phyloP scores from a whole-genome alignment of 2,113 vertebrate species.

The Xenopus laevis region DNA sequence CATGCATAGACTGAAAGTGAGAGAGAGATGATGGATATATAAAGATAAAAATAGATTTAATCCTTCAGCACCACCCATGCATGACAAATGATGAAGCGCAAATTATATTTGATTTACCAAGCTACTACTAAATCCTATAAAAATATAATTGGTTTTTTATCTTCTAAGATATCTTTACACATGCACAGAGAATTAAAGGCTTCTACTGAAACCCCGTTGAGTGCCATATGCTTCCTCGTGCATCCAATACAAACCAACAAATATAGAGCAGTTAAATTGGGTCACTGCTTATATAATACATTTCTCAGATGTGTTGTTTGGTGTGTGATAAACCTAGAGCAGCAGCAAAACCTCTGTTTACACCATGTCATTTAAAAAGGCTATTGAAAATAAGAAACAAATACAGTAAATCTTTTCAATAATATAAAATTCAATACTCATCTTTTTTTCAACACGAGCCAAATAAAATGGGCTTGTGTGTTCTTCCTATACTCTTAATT shows the following conservation, averaged over 20 bases:
- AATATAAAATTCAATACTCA: too few species aligned
- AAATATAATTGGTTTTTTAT: constrained; percentile 25
- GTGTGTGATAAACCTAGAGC: neutral
- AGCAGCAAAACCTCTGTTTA: too few species aligned
- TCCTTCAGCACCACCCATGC: too few species aligned
- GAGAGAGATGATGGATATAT: too few species aligned
- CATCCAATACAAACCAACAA: constrained; percentile 46
- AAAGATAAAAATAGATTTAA: too few species aligned
- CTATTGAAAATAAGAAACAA: too few species aligned
- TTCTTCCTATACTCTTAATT: too few species aligned
- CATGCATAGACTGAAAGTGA: too few species aligned
- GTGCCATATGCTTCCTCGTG: constrained; percentile 51
- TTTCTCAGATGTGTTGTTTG: constrained; percentile 32
- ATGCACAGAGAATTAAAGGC: constrained; percentile 47
- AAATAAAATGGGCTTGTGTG: too few species aligned
- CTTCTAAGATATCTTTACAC: constrained; percentile 49
- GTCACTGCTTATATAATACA: constrained; percentile 47
- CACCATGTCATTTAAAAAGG: too few species aligned
- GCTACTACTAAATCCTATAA: constrained; percentile 24
- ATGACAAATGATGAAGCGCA: constrained; percentile 1
- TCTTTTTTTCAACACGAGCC: too few species aligned
- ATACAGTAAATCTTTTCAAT: too few species aligned
- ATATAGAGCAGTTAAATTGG: constrained; percentile 55
- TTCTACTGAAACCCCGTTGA: constrained; percentile 42
- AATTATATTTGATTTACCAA: neutral